Evolutionary conservation across 2,797 vertebrate genomes (phyloP), one percentile per base, ranked within the genome.

Genomic region (Diceros bicornis): DNA sequence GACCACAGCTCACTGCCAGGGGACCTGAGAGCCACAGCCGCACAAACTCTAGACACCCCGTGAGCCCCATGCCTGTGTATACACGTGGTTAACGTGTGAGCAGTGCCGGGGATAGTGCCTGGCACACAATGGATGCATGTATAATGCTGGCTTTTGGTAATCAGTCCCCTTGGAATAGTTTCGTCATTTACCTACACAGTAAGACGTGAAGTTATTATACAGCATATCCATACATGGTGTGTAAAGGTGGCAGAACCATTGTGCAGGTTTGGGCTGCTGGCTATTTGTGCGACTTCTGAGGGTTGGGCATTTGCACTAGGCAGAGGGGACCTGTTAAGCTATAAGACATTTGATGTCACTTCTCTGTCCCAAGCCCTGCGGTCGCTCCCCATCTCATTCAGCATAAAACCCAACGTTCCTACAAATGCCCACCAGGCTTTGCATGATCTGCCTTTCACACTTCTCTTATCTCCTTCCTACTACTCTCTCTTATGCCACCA

Each of bases 281-380:
- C 55, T 62, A 11, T 25, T 13, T 62, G 27, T 69, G 59, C 69
- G 68, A 32, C 75, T 57, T 37, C 34, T n/a, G 37, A 41, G 47
- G 47, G 6, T 14, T n/a, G n/a, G 50, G 10, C 21, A 4, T 57
- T 69, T 41, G 72, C 34, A 29, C 9, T 23, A 21, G 32, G 55
- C 62, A 94, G 23, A 90, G 66, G 52, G 84, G 20, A 4, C 71
- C n/a, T 68, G 6, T n/a, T 78, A 91, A 95, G 34, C 21, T 59
- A 3, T 75, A 57, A 64, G 61, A 29, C 16, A 23, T 32, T 55
- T 47, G 5, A 12, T 32, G 25, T 69, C 62, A 55, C 21, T 86
- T 14, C 25, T 37, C 20, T 79, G 50, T 79, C 62, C n/a, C 32
- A 52, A 27, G 27, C 17, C 57, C 13, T 27, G 21, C 2, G 10